Conservation (phyloP, 2,888 invertebrate genomes). For the Andrena dorsata region DNA sequence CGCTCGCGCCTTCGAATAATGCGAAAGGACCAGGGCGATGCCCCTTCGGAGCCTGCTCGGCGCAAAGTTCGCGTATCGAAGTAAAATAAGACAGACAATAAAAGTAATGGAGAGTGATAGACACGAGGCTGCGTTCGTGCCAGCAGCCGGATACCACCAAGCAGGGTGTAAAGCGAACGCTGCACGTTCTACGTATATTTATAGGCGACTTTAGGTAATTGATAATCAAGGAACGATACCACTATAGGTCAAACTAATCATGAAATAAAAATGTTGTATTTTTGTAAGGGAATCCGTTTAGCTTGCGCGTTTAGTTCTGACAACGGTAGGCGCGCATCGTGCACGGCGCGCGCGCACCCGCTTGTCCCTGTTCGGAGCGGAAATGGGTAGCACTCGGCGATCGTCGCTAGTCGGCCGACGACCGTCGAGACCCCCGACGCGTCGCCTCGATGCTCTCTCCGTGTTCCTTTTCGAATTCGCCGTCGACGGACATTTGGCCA, state of each 20-base stretch:
- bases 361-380: neutral
- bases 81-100: conserved; percentile 1
- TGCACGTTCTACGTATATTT: conserved; percentile 8
- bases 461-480: neutral
- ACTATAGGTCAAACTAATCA: conserved; percentile 55
- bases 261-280: conserved; percentile 60
- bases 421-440: too few relatives aligned
- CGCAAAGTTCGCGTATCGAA: neutral
- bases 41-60: neutral
- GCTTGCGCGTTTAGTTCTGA: conserved; percentile 7
- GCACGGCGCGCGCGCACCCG: neutral
- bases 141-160: neutral
- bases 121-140: neutral
- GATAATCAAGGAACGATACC: conserved; percentile 41
- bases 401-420: neutral
- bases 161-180: conserved; percentile 3
- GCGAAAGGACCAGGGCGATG: neutral
- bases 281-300: conserved; percentile 60
- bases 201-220: conserved; percentile 46
- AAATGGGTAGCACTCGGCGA: neutral
- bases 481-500: neutral
- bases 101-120: conserved; percentile 2
- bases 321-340: neutral
- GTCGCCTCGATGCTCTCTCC: neutral
- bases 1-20: neutral